These are phyloP conservation scores for Eurytoma adleriae DNA, from an alignment of 2,888 invertebrate genomes.

Conservation along the genomic window DNA sequence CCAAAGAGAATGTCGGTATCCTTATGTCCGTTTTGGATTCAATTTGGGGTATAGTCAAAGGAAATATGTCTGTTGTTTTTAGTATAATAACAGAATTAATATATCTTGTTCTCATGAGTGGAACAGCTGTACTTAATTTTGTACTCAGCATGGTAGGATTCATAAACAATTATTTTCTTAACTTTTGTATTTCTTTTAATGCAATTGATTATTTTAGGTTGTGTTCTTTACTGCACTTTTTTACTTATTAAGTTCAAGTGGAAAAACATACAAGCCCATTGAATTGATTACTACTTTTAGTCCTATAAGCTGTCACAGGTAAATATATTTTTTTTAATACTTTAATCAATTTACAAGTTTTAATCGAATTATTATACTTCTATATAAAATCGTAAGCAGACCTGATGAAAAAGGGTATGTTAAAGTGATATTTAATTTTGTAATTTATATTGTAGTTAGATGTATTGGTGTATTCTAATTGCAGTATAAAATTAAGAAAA, in stretches of 20 bases:
- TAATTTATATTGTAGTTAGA: slow-evolving; percentile 45
- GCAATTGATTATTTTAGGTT: slow-evolving; percentile 80
- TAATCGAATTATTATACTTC: slow-evolving; percentile 47
- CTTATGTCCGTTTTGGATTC: slow-evolving; percentile 91
- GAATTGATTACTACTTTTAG: slow-evolving; percentile 90
- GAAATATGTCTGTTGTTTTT: slow-evolving; percentile 91
- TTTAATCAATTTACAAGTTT: slow-evolving; percentile 20
- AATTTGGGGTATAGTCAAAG: slow-evolving; percentile 93
- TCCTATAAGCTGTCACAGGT: slow-evolving; percentile 83
- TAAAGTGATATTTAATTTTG: slow-evolving; percentile 31
- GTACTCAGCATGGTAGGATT: slow-evolving; percentile 85
- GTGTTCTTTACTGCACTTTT: slow-evolving; percentile 98
- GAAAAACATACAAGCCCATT: slow-evolving; percentile 93
- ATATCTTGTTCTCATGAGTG: slow-evolving; percentile 91
- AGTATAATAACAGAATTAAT: slow-evolving; percentile 91
- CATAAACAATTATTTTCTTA: background rate
- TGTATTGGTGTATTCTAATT: slow-evolving; percentile 42
- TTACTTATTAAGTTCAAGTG: slow-evolving; percentile 93
- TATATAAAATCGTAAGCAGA: slow-evolving; percentile 59
- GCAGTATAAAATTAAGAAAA: slow-evolving; percentile 24
- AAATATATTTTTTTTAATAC: slow-evolving; percentile 57
- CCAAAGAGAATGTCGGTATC: slow-evolving; percentile 93
- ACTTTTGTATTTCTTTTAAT: slow-evolving; percentile 8
- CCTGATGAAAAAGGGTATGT: slow-evolving; percentile 66
- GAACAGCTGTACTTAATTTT: slow-evolving; percentile 93